These are phyloP conservation scores for Megaceryle maxima DNA, from an alignment of 2,113 vertebrate species.

Conservation along the genomic window DNA sequence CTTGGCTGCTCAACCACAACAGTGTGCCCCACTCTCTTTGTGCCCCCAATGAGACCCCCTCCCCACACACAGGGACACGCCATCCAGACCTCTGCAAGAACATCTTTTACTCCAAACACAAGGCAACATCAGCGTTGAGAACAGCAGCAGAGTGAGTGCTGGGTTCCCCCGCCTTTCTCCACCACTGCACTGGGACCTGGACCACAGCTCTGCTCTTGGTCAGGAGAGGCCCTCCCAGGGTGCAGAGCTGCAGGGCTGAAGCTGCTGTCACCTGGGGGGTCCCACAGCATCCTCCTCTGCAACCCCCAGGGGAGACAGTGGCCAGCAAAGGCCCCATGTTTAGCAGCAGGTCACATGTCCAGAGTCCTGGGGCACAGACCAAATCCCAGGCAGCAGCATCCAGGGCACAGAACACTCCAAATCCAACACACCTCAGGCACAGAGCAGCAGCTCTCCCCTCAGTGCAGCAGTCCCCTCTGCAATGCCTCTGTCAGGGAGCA, in stretches of 20 bases:
- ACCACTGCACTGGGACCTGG: rapidly evolving
- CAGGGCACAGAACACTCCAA: constrained; percentile 33
- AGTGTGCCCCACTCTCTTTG: not conserved
- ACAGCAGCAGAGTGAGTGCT: not conserved
- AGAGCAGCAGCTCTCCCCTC: not conserved
- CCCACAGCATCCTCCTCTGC: not conserved
- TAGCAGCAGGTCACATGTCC: not conserved
- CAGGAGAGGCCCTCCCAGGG: not conserved
- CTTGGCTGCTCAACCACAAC: not conserved
- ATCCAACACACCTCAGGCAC: not conserved
- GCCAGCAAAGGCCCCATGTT: not conserved
- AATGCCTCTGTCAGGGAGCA: not conserved
- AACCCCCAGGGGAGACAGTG: not conserved
- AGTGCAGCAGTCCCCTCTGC: not conserved
- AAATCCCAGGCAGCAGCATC: not conserved
- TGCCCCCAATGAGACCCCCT: not conserved
- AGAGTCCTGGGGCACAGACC: not conserved
- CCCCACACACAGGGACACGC: not conserved
- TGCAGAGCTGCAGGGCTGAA: rapidly evolving
- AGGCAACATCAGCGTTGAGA: not conserved
- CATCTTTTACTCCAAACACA: constrained; percentile 56
- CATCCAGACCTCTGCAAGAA: constrained; percentile 2
- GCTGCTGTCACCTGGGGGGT: not conserved
- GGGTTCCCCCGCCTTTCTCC: not conserved
- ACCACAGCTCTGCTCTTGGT: rapidly evolving